phyloP scores from a whole-genome alignment of 1,140 invertebrate genomes.

The Coenobita brevimanus region DNA sequence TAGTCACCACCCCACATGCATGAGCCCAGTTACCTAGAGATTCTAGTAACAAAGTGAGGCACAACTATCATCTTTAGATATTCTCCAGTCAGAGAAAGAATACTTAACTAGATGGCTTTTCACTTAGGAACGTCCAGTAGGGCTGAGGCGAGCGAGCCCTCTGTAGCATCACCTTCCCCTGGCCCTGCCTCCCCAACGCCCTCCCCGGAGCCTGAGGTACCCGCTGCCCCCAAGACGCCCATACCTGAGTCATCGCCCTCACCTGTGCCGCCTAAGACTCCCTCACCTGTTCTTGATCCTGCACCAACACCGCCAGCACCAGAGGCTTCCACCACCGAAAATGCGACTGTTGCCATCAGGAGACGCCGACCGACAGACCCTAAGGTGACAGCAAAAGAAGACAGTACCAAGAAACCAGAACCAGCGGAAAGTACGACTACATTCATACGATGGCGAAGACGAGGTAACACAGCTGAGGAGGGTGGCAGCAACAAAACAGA shows the following conservation, averaged over 20 bases:
- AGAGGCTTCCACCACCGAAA: not conserved
- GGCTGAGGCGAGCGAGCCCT: constrained; percentile 3
- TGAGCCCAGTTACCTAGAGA: too few relatives aligned
- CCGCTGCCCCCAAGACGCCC: not conserved
- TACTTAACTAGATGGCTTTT: not conserved
- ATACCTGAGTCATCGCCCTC: not conserved
- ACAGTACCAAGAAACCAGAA: not conserved
- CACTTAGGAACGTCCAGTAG: constrained; percentile 26
- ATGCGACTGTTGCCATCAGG: not conserved
- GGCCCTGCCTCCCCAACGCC: constrained; percentile 8
- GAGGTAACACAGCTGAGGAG: not conserved
- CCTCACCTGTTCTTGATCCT: not conserved
- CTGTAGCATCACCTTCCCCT: not conserved
- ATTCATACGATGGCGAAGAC: not conserved
- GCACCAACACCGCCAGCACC: not conserved
- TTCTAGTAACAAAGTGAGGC: too few relatives aligned
- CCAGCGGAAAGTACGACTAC: too few relatives aligned
- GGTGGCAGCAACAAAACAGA: not conserved
- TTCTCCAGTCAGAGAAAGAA: not conserved
- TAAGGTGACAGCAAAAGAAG: too few relatives aligned
- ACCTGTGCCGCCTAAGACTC: not conserved
- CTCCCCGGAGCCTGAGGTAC: not conserved
- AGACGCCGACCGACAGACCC: not conserved
- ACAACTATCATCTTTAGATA: too few relatives aligned
- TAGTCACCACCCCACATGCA: too few relatives aligned